Evolutionary conservation across 2,888 invertebrate species (phyloP).

Genomic region (Serripes groenlandicus): DNA sequence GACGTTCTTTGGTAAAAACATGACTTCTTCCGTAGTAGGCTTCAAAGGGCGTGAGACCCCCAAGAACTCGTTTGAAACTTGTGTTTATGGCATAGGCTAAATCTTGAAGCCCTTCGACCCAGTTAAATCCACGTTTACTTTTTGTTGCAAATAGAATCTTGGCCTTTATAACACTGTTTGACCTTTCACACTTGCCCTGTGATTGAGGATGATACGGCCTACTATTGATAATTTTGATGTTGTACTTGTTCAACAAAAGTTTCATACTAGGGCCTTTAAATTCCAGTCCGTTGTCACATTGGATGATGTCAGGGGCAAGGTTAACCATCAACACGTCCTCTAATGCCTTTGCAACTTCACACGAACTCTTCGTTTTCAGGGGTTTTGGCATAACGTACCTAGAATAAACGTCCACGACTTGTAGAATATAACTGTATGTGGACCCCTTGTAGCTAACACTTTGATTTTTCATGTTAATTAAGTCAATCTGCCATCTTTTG

Average conservation of each 20-base stretch:
- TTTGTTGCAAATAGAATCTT: constrained; percentile 22
- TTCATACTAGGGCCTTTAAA: constrained; percentile 24
- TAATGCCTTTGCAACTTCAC: constrained; percentile 20
- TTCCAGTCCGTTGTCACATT: constrained; percentile 38
- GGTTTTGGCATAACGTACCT: constrained; percentile 42
- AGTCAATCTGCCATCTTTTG: too few relatives aligned
- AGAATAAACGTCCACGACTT: constrained; percentile 39
- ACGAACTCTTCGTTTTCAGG: constrained; percentile 8
- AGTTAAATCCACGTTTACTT: constrained; percentile 28
- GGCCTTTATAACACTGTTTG: constrained; percentile 4
- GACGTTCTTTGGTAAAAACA: not conserved
- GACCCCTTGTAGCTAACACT: not conserved
- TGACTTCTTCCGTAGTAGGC: constrained; percentile 27
- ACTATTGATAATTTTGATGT: constrained; percentile 28
- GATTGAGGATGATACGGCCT: constrained; percentile 34
- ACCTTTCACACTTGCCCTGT: constrained; percentile 30
- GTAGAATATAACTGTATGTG: constrained; percentile 36
- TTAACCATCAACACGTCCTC: constrained; percentile 24
- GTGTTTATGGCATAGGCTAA: constrained; percentile 28
- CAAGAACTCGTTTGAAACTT: constrained; percentile 13
- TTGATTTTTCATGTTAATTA: not conserved
- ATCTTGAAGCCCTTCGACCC: constrained; percentile 4
- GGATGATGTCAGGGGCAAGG: constrained; percentile 23
- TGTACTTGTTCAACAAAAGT: constrained; percentile 6
- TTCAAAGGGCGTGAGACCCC: constrained; percentile 31